A percentile compares a stretch with the other conserved stretches of the same genome.
These are phyloP conservation scores for Caenorhabditis angaria DNA, from an alignment of 2,888 invertebrate genomes.

Conservation along the genomic window DNA sequence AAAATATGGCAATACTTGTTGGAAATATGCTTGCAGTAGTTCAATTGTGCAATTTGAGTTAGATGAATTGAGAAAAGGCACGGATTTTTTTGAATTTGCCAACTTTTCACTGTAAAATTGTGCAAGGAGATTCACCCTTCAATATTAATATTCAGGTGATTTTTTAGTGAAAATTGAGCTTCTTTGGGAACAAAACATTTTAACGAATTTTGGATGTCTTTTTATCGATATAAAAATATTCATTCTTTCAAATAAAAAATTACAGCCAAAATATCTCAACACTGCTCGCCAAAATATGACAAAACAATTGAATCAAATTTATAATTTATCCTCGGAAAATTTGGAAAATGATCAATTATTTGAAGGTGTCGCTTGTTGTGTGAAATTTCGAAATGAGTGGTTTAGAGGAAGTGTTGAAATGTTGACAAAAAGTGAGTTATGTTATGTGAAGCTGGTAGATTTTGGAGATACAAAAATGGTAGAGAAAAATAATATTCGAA, in stretches of 20 bases:
- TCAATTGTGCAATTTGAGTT: background rate
- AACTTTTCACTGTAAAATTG: background rate
- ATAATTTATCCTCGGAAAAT: background rate
- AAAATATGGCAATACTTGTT: constrained; percentile 1
- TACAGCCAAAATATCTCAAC: background rate
- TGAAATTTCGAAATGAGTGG: constrained; percentile 12
- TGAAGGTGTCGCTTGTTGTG: constrained; percentile 21
- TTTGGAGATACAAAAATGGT: constrained; percentile 13
- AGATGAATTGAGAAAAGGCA: background rate
- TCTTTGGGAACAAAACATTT: too few species aligned
- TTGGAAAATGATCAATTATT: constrained; percentile 16
- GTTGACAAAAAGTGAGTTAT: background rate
- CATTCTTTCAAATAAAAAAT: too few species aligned
- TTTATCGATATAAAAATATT: too few species aligned
- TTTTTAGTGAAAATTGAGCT: background rate
- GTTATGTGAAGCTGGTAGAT: constrained; percentile 24
- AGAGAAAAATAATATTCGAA: constrained; percentile 3
- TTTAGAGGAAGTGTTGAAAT: constrained; percentile 8
- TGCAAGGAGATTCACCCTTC: background rate
- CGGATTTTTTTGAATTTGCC: background rate
- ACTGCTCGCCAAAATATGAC: background rate
- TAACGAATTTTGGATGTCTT: background rate
- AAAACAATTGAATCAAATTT: background rate
- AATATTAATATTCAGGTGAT: background rate
- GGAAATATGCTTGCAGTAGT: background rate